Conservation (phyloP, 2,797 vertebrate species). For the Melanotaenia boesemani region DNA sequence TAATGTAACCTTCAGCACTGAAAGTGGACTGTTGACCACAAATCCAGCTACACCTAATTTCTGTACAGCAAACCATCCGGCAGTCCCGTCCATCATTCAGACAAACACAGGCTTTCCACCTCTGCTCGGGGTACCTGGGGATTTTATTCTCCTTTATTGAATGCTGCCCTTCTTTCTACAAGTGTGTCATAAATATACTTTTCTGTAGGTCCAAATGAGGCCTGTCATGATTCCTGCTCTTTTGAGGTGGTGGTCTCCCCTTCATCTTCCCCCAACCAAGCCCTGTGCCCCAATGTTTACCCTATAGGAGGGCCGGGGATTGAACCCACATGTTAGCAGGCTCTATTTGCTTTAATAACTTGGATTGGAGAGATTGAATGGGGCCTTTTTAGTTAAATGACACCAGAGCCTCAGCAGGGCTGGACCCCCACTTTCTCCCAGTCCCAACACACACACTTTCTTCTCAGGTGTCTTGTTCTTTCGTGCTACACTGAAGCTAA, state of each 20-base stretch:
- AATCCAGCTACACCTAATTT: slow-evolving; percentile 48
- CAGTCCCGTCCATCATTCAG: slow-evolving; percentile 24
- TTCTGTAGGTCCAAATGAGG: slow-evolving; percentile 55
- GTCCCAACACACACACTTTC: slow-evolving; percentile 13
- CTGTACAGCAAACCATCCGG: slow-evolving; percentile 12
- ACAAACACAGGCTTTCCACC: slow-evolving; percentile 38
- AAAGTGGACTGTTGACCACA: slow-evolving; percentile 27
- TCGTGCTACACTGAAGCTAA: slow-evolving; percentile 20
- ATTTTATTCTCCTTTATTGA: slow-evolving; percentile 38
- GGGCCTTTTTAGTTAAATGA: slow-evolving; percentile 75
- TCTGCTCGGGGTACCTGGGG: slow-evolving; percentile 30
- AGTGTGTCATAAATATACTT: slow-evolving; percentile 63
- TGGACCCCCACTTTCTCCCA: slow-evolving; percentile 49
- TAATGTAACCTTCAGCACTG: slow-evolving; percentile 15
- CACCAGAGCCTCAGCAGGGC: slow-evolving; percentile 67
- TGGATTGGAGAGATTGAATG: slow-evolving; percentile 71
- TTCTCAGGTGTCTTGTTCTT: slow-evolving; percentile 52
- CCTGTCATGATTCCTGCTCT: slow-evolving; percentile 61
- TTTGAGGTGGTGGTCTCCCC: slow-evolving; percentile 54
- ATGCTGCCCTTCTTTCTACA: slow-evolving; percentile 52
- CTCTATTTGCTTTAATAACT: slow-evolving; percentile 83
- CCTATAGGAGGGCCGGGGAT: slow-evolving; percentile 62
- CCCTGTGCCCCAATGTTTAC: slow-evolving; percentile 69
- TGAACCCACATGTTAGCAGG: slow-evolving; percentile 79
- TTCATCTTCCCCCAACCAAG: slow-evolving; percentile 50